These are phyloP conservation scores for Cerceris ruficornis DNA, from an alignment of 2,888 invertebrate genomes.

Conservation along the genomic window DNA sequence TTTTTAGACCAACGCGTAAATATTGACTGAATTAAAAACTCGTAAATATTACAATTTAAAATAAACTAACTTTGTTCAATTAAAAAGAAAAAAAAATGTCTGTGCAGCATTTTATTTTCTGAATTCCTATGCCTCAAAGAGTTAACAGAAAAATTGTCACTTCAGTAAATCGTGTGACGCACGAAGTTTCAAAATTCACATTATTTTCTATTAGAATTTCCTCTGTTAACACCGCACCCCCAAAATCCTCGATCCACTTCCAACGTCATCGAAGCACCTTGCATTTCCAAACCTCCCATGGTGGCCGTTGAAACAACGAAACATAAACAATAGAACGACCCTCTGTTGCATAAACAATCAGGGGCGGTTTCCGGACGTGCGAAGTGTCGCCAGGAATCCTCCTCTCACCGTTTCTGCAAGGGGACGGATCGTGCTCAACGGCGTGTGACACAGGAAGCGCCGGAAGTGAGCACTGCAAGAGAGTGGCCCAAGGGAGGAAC, in stretches of 20 bases:
- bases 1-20: too few species aligned
- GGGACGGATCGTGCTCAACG: constrained; percentile 80
- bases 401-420: not conserved
- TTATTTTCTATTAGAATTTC: too few species aligned
- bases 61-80: too few species aligned
- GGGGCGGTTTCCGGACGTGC: constrained; percentile 69
- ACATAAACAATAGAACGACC: constrained; percentile 12
- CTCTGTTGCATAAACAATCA: constrained; percentile 75
- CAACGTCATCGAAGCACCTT: not conserved
- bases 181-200: too few species aligned
- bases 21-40: too few species aligned
- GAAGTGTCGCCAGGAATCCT: constrained; percentile 21
- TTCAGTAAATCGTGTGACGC: too few species aligned
- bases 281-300: not conserved
- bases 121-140: too few species aligned
- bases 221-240: too few species aligned
- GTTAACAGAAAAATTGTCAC: too few species aligned
- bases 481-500: constrained; percentile 30
- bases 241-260: not conserved
- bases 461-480: constrained; percentile 64
- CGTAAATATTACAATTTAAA: too few species aligned
- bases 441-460: constrained; percentile 81
- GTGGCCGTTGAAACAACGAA: not conserved
- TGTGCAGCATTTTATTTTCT: too few species aligned
- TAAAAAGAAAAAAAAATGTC: too few species aligned